Conservation (phyloP, 2,888 invertebrate genomes). For the Hypomecis atomaria region DNA sequence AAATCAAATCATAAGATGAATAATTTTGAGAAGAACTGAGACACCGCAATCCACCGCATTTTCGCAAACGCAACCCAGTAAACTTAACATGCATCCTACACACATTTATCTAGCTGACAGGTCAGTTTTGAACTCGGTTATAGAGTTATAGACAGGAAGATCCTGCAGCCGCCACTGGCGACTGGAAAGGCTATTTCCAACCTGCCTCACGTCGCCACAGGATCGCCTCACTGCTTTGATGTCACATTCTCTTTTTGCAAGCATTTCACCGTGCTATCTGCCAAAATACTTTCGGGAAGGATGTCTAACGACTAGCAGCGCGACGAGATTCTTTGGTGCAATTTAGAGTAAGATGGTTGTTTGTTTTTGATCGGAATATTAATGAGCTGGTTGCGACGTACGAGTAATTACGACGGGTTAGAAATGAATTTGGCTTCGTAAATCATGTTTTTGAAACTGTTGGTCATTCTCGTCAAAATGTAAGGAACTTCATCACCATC, state of each 20-base stretch:
- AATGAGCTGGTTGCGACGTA: conserved; percentile 12
- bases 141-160: conserved; percentile 33
- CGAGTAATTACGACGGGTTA: not conserved
- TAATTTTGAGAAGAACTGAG: not conserved
- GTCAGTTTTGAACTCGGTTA: conserved; percentile 34
- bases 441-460: too few species aligned
- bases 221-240: conserved; percentile 79
- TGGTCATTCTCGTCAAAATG: too few species aligned
- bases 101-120: conserved; percentile 34
- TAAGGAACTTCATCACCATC: too few species aligned
- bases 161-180: conserved; percentile 37
- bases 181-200: conserved; percentile 72
- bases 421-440: not conserved
- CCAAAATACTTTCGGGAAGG: conserved; percentile 80
- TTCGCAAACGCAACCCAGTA: conserved; percentile 15
- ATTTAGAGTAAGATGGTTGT: conserved; percentile 17
- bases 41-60: not conserved
- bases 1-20: not conserved
- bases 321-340: conserved; percentile 41
- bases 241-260: conserved; percentile 82
- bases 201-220: conserved; percentile 77
- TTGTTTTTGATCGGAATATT: conserved; percentile 25
- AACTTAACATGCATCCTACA: conserved; percentile 21
- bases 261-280: conserved; percentile 71
- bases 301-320: conserved; percentile 58